These are phyloP conservation scores for Peromyscus attwateri DNA, from an alignment of 2,797 vertebrate species.

Conservation along the genomic window DNA sequence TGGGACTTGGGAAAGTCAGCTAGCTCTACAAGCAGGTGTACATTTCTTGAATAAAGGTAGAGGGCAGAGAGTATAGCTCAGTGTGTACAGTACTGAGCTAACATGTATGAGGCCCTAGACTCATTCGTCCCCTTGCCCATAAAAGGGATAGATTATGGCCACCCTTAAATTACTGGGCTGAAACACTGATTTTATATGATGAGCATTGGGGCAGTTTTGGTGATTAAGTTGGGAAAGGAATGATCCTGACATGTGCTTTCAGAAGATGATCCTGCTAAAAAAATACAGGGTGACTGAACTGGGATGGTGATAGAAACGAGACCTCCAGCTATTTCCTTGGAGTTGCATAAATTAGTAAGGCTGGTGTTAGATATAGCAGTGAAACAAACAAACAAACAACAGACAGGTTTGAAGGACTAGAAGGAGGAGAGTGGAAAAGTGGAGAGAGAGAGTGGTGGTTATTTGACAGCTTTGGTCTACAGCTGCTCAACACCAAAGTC, in stretches of 20 bases:
- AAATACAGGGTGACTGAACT: background rate
- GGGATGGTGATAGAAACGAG: background rate
- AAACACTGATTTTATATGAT: constrained; percentile 41
- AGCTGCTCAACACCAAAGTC: background rate
- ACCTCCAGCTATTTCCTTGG: background rate
- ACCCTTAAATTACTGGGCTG: background rate
- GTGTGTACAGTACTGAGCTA: no score
- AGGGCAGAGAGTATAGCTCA: background rate
- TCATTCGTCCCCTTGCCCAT: background rate
- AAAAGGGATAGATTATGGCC: background rate
- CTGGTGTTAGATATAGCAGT: background rate
- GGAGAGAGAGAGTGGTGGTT: background rate
- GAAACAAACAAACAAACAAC: background rate
- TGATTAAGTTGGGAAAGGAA: background rate
- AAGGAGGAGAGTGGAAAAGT: background rate
- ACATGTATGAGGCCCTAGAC: no score
- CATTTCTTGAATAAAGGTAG: constrained; percentile 5
- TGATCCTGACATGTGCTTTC: background rate
- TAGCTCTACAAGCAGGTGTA: background rate
- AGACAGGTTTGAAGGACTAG: background rate
- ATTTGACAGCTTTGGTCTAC: background rate
- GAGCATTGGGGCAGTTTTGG: background rate
- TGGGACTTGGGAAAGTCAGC: background rate
- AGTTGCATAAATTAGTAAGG: background rate
- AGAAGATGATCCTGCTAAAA: background rate